Base-by-base conservation (phyloP, 2,888 invertebrate genomes). In the Teleogryllus oceanicus region DNA sequence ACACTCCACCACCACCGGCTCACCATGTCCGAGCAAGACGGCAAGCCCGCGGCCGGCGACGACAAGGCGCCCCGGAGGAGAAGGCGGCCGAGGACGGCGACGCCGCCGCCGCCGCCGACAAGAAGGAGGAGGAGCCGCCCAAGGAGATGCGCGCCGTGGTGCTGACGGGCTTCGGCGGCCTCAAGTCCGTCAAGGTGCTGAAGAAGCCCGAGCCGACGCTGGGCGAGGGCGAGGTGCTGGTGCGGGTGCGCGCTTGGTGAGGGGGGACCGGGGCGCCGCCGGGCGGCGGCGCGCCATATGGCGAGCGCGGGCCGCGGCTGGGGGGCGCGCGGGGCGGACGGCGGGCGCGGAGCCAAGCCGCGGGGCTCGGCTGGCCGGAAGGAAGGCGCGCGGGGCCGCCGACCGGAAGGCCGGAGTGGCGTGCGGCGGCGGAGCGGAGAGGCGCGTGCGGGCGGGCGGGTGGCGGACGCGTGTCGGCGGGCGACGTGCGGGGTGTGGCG, bases 111-210 rank as follows among this genome's bases (percentile, higher is more conserved):
- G 80, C 83, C 87, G 87, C 78, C 86, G 49, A 88, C 75, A 89
- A 90, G 49, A 90, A 90, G 82, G 89, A 89, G 85, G 81, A 80
- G 18, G 79, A 81, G 51, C 90, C 91, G 84, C 92, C 92, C 83
- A 94, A 94, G 87, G 94, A 95, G 89, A 95, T 95, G 94, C 91
- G 94, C 86, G 94, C 94, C 80, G 92, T 96, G 84, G 93, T 95
- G 83, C 91, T 96, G 84, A 94, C 93, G 83, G 94, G 94, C 85
- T 96, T 95, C 88, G 96, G 96, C 75, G 95, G 95, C 76, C 89
- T 95, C 82, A 95, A 95, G 87, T 92, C 93, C 86, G 93, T 96
- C 84, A 95, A 95, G 89, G 92, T 94, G 83, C 90, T 92, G 85
- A 94, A 92, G 87, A 94, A 93, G 86, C 93, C 94, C 49, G 94